These are phyloP conservation scores for Lapara coniferarum DNA, from an alignment of 2,888 invertebrate species.

Conservation along the genomic window DNA sequence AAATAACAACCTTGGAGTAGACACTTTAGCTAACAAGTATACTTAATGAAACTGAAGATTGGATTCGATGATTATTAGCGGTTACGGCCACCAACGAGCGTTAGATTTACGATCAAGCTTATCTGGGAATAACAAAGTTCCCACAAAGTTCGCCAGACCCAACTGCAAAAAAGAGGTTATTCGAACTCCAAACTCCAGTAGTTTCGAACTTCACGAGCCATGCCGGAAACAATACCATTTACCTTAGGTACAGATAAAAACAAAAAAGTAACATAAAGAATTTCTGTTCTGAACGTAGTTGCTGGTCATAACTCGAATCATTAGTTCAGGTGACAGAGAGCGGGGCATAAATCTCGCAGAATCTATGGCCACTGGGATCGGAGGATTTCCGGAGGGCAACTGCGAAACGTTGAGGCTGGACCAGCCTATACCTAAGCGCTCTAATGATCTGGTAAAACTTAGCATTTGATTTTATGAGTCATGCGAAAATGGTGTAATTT, in stretches of 20 bases:
- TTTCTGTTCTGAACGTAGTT: neutral
- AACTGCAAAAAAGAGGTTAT: neutral
- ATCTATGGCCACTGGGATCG: neutral
- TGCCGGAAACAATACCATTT: neutral
- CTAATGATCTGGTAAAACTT: neutral
- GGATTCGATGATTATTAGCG: too few species aligned
- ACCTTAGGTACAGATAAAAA: neutral
- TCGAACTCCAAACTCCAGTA: neutral
- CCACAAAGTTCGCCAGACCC: neutral
- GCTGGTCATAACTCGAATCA: neutral
- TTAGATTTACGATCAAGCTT: neutral
- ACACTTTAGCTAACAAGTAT: too few species aligned
- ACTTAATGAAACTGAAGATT: too few species aligned
- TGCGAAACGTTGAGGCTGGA: neutral
- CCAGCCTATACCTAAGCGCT: neutral
- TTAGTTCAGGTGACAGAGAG: conserved; percentile 4
- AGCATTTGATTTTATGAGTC: neutral
- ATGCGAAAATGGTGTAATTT: neutral
- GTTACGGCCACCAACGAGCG: too few species aligned
- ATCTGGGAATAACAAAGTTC: neutral
- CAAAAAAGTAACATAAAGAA: neutral
- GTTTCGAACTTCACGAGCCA: neutral
- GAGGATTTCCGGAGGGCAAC: neutral
- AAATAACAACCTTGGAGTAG: neutral
- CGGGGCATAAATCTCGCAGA: neutral